Base-by-base conservation (phyloP, 2,113 vertebrate species). In the Hoplias malabaricus region DNA sequence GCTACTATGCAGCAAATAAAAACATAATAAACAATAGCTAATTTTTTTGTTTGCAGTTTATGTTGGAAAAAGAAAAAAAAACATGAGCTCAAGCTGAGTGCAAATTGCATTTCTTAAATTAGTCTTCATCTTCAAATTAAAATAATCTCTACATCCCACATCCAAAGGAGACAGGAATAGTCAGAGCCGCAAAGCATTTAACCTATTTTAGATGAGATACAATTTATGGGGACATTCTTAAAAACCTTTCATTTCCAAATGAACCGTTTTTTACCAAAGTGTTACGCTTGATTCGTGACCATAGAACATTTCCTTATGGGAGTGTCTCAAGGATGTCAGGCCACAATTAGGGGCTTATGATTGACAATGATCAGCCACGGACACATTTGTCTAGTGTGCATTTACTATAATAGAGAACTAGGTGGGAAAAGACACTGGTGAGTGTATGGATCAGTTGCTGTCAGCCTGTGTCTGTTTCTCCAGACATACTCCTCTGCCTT, bases 341-440 rank as follows among this genome's bases (percentile, higher is more conserved):
- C 42, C 0, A 12, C 21, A 34, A 50, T 81, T 50, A 40, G 33
- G 0, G n/a, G 8, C 23, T 25, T 68, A 34, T 33, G 16, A 69
- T 38, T 62, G 54, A 74, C 23, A 27, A 29, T 34, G 27, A 68
- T 53, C 69, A 66, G n/a, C 56, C 19, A 29, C n/a, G 14, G 25
- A 42, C 13, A 25, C 10, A 10, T 66, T 12, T 57, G 38, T 50
- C 10, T 62, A 27, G 12, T 36, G 1, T 4, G 9, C 34, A 1
- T 43, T 27, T 70, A 50, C 8, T 3, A 76, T 66, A 48, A 82
- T 50, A 42, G 40, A 69, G 31, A 19, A 7, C 40, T 46, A 83
- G 88, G 87, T 90, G 89, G 88, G 89, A 91, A 89, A 93, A 85
- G 84, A 83, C 82, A 81, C 54, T 61, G n/a, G 82, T 77, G 83